A percentile compares a stretch with the other conserved stretches of the same genome.
These are phyloP conservation scores for Encarsia formosa DNA, from an alignment of 2,888 invertebrate genomes.

Conservation along the genomic window DNA sequence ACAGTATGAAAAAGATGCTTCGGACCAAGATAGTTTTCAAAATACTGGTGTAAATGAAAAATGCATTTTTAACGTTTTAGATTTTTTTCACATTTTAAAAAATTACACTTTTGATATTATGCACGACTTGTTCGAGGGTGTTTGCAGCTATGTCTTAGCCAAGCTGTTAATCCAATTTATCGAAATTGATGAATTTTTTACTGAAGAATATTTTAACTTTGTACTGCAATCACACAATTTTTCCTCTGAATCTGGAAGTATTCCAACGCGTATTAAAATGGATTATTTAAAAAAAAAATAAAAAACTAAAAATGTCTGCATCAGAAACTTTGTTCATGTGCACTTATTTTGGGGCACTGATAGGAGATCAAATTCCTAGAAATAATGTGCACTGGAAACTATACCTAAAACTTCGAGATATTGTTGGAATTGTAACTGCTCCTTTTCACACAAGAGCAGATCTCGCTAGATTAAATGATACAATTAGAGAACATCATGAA, in stretches of 20 bases:
- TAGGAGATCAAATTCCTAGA: background rate
- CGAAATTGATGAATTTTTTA: background rate
- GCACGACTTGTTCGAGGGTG: constrained; percentile 2
- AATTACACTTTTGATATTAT: background rate
- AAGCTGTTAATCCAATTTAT: background rate
- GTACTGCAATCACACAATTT: background rate
- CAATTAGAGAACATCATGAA: background rate
- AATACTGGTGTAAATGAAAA: background rate
- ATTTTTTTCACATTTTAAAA: background rate
- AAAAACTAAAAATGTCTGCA: constrained; percentile 6
- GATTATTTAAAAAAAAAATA: constrained; percentile 5
- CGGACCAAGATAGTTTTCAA: background rate
- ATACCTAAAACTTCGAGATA: background rate
- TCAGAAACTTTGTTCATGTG: constrained; percentile 4
- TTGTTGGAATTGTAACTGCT: background rate
- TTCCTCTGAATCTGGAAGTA: background rate
- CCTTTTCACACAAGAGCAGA: background rate
- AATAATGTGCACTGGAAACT: background rate
- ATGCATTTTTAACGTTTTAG: background rate
- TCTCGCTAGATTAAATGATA: background rate
- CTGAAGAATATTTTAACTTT: background rate
- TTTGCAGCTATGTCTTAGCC: constrained; percentile 1
- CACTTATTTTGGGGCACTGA: background rate
- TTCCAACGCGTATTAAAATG: background rate
- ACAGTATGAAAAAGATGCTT: background rate